phyloP scores from a whole-genome alignment of 35 echinoderm and acorn worm genomes.

The Ophiothrix spiculata region DNA sequence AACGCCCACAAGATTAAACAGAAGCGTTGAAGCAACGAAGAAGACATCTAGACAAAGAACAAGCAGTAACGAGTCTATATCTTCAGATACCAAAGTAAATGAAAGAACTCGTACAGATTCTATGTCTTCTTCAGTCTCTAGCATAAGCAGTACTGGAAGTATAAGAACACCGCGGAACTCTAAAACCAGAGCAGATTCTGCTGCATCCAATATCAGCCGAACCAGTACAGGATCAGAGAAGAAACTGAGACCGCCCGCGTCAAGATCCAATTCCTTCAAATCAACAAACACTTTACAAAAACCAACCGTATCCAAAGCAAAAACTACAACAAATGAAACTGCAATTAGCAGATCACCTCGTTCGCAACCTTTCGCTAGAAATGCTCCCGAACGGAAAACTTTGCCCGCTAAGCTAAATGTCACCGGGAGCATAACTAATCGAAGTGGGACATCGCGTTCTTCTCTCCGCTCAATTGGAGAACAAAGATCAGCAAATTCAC shows the following conservation, averaged over 20 bases:
- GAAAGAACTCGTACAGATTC: conserved; percentile 1
- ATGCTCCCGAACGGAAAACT: background rate
- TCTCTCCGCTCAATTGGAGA: background rate
- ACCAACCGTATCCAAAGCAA: background rate
- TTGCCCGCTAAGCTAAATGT: background rate
- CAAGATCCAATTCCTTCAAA: background rate
- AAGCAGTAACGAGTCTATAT: background rate
- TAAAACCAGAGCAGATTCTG: background rate
- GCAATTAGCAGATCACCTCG: background rate
- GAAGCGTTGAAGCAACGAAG: background rate
- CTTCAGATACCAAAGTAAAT: background rate
- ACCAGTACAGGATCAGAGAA: background rate
- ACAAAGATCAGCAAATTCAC: background rate
- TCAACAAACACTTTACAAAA: background rate
- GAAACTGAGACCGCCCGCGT: background rate
- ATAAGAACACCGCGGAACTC: background rate
- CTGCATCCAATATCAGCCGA: background rate
- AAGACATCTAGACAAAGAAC: background rate
- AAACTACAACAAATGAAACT: background rate
- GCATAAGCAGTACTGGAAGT: conserved; percentile 8
- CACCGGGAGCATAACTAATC: background rate
- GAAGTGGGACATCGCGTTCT: background rate
- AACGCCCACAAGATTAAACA: background rate
- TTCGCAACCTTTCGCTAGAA: background rate
- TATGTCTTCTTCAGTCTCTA: conserved; percentile 11